Percentiles rank a stretch among this genome's conserved stretches.
These are phyloP conservation scores for Diplazon laetatorius DNA, from an alignment of 2,888 invertebrate genomes.

Conservation along the genomic window DNA sequence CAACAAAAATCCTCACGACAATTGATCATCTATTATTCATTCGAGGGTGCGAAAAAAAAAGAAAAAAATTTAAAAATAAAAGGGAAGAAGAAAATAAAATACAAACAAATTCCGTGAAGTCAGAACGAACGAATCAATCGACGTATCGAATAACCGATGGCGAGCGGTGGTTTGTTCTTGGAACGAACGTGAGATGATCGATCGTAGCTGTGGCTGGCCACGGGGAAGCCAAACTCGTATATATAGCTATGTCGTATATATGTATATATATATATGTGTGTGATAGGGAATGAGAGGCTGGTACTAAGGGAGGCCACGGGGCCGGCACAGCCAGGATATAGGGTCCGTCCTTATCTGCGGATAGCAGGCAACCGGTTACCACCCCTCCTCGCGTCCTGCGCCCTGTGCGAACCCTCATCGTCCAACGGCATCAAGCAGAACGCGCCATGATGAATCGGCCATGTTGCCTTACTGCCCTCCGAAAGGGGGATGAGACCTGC, in stretches of 20 bases:
- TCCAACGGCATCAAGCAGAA: slow-evolving; percentile 65
- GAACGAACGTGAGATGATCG: slow-evolving; percentile 62
- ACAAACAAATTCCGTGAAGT: background rate
- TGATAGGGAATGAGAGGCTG: slow-evolving; percentile 59
- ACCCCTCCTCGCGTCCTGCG: slow-evolving; percentile 63
- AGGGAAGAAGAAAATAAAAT: too few species aligned
- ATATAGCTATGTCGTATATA: too few species aligned
- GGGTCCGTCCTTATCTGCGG: slow-evolving; percentile 81
- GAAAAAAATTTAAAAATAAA: too few species aligned
- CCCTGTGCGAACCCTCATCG: slow-evolving; percentile 68
- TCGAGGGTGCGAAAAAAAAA: background rate
- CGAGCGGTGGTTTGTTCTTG: slow-evolving; percentile 48
- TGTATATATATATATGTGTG: slow-evolving; percentile 39
- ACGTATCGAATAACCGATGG: slow-evolving; percentile 62
- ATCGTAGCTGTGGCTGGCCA: slow-evolving; percentile 59
- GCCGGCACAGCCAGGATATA: slow-evolving; percentile 72
- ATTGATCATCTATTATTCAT: slow-evolving; percentile 21
- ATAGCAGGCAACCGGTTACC: slow-evolving; percentile 74
- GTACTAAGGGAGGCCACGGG: slow-evolving; percentile 64
- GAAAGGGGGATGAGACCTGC: slow-evolving; percentile 64
- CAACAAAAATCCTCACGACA: background rate
- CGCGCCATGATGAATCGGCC: slow-evolving; percentile 81
- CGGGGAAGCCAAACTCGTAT: too few species aligned
- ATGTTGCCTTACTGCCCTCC: slow-evolving; percentile 76
- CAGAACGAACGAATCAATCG: slow-evolving; percentile 56